These are phyloP conservation scores for Etia nguti DNA, from an alignment of 2,113 vertebrate species.

Conservation along the genomic window DNA sequence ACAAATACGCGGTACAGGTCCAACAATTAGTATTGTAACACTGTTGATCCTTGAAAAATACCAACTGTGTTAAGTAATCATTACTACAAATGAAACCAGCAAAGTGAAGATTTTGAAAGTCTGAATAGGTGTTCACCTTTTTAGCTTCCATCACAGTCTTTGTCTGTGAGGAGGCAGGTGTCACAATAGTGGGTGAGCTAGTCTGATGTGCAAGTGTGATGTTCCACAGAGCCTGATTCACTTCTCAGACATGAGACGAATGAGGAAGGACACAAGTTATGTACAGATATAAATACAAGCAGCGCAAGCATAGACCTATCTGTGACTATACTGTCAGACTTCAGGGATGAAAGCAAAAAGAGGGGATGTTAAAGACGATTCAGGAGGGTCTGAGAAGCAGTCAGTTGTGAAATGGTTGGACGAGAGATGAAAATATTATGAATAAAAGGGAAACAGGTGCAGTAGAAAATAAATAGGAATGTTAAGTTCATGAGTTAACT, in stretches of 20 bases:
- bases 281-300: background rate
- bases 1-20: accelerated
- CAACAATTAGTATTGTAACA: background rate
- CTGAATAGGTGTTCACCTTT: background rate
- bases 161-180: background rate
- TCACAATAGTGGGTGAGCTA: background rate
- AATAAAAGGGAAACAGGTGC: background rate
- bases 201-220: slow-evolving; percentile 5
- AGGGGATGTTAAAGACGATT: background rate
- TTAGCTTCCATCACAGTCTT: background rate
- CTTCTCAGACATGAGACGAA: background rate
- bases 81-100: background rate
- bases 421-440: background rate
- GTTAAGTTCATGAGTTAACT: background rate
- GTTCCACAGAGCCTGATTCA: slow-evolving; percentile 21
- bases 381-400: background rate
- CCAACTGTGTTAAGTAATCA: background rate
- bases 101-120: background rate
- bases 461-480: background rate
- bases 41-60: background rate
- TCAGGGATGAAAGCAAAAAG: background rate
- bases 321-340: slow-evolving; percentile 9
- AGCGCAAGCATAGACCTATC: background rate
- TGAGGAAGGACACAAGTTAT: background rate
- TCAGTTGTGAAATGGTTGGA: background rate